Conservation (phyloP, 1,140 invertebrate genomes). For the Scaptomyza pallida region DNA sequence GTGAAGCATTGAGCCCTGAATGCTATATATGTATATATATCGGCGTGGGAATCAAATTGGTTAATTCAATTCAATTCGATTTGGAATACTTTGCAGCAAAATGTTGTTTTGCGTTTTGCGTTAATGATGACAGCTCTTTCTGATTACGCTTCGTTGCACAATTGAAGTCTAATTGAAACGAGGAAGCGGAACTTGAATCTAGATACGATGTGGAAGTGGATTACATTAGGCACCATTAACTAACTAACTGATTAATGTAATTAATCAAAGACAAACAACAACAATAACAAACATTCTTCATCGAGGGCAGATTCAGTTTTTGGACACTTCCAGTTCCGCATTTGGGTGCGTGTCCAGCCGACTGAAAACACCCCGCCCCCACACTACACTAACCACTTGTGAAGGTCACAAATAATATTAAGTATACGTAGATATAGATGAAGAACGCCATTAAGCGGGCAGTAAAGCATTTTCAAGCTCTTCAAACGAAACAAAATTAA, state of each 20-base stretch:
- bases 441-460: slow-evolving; percentile 66
- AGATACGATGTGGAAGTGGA: slow-evolving; percentile 30
- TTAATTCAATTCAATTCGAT: background rate
- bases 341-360: slow-evolving; percentile 48
- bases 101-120: slow-evolving; percentile 2
- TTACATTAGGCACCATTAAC: slow-evolving; percentile 66
- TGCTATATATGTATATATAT: slow-evolving; percentile 30
- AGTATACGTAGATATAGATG: slow-evolving; percentile 58
- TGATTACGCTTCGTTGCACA: slow-evolving; percentile 60
- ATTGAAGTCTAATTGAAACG: slow-evolving; percentile 71
- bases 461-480: slow-evolving; percentile 43
- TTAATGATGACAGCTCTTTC: slow-evolving; percentile 43
- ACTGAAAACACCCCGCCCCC: slow-evolving; percentile 21
- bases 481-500: slow-evolving; percentile 46
- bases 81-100: slow-evolving; percentile 13
- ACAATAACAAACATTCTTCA: background rate
- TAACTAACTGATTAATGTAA: slow-evolving; percentile 55
- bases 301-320: slow-evolving; percentile 32
- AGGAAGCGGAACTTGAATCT: slow-evolving; percentile 54
- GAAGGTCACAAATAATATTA: slow-evolving; percentile 68
- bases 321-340: slow-evolving; percentile 53
- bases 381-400: slow-evolving; percentile 3
- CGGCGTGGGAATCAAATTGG: slow-evolving; percentile 59
- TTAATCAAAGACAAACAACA: slow-evolving; percentile 55
- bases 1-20: slow-evolving; percentile 1